phyloP scores from a whole-genome alignment of 1,140 invertebrate genomes.

The Brachionus paranguensis region DNA sequence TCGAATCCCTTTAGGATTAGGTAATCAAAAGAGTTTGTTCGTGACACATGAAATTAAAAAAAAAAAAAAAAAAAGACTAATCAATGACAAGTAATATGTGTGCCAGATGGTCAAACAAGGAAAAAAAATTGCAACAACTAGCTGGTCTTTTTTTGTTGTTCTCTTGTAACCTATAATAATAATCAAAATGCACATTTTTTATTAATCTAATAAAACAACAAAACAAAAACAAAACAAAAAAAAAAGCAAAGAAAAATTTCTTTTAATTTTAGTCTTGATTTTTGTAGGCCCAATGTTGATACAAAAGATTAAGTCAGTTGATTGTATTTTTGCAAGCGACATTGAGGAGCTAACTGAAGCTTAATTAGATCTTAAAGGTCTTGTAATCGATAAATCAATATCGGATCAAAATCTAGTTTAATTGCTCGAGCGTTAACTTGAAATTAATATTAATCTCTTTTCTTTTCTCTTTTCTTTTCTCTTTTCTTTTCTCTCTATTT shows the following conservation, averaged over 20 bases:
- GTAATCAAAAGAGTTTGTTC: no score
- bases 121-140: no score
- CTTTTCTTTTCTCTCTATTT: not conserved
- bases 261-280: no score
- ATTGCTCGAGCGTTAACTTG: constrained; percentile 23
- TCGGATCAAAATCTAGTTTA: not conserved
- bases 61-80: no score
- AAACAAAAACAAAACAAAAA: not conserved
- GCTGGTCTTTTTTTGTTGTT: no score
- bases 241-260: not conserved
- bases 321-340: not conserved
- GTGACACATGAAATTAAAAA: no score
- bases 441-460: constrained; percentile 12
- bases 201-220: no score
- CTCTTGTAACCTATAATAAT: no score
- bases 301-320: not conserved
- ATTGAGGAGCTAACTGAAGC: not conserved
- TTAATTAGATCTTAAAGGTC: not conserved
- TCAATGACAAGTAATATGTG: no score
- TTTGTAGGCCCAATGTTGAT: not conserved
- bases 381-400: constrained; percentile 8
- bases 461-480: not conserved
- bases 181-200: no score
- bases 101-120: no score
- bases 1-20: no score